Percentiles rank a stretch among this genome's conserved stretches.
These are phyloP conservation scores for Parotocinclus haroldoi DNA, from an alignment of 2,797 vertebrate species.

Conservation along the genomic window DNA sequence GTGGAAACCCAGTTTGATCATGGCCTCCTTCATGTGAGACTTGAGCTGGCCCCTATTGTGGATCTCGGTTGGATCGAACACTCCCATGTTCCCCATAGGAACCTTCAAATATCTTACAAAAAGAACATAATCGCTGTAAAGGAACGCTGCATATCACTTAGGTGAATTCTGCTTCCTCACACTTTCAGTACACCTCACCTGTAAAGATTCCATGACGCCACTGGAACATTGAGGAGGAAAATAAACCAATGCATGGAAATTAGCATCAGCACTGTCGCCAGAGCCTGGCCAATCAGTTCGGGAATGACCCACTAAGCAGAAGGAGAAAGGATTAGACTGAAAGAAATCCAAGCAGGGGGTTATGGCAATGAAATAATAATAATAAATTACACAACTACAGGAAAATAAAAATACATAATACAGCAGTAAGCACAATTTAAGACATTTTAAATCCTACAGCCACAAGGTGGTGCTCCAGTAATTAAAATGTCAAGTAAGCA, in stretches of 20 bases:
- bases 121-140: not conserved
- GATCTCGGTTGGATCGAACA: slow-evolving; percentile 97
- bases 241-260: slow-evolving; percentile 97
- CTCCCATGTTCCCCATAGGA: slow-evolving; percentile 96
- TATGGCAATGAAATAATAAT: too few relatives aligned
- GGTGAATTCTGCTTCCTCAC: not conserved
- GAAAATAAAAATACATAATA: too few relatives aligned
- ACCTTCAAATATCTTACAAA: slow-evolving; percentile 83
- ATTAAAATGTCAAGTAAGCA: too few relatives aligned
- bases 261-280: slow-evolving; percentile 88
- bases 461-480: too few relatives aligned
- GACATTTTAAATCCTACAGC: too few relatives aligned
- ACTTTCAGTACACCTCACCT: slow-evolving; percentile 68
- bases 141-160: not conserved
- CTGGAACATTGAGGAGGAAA: slow-evolving; percentile 92
- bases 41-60: slow-evolving; percentile 95
- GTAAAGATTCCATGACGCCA: slow-evolving; percentile 92
- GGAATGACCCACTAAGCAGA: slow-evolving; percentile 86
- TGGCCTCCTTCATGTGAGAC: slow-evolving; percentile 97
- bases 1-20: slow-evolving; percentile 98
- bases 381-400: too few relatives aligned
- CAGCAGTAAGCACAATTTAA: too few relatives aligned
- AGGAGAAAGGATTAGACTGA: not conserved
- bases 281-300: slow-evolving; percentile 84
- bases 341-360: too few relatives aligned